These are phyloP conservation scores for Sebastes dallii DNA, from an alignment of 2,797 vertebrate genomes.

Conservation along the genomic window DNA sequence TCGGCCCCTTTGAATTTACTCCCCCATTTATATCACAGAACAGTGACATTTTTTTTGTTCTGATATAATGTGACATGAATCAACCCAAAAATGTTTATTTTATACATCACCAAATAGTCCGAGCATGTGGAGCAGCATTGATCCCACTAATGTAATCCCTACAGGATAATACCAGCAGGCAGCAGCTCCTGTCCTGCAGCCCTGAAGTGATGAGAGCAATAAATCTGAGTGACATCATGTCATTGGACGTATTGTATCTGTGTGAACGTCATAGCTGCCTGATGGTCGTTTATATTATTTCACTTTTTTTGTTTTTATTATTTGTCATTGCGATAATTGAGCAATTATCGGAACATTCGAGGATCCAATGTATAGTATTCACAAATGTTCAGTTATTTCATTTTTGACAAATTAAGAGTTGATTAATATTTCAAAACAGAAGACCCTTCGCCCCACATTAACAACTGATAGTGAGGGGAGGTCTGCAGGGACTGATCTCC, in stretches of 20 bases:
- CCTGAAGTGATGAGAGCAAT: conserved; percentile 18
- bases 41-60: background rate
- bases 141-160: conserved; percentile 20
- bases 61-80: background rate
- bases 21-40: conserved; percentile 41
- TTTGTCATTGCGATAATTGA: background rate
- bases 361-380: background rate
- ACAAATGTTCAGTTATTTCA: background rate
- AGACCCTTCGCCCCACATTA: background rate
- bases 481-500: background rate
- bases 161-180: conserved; percentile 7
- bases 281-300: background rate
- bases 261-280: background rate
- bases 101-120: background rate
- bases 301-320: background rate
- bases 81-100: conserved; percentile 1
- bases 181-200: conserved; percentile 14
- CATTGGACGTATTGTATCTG: conserved; percentile 5
- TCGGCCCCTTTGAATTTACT: background rate
- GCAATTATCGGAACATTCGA: background rate
- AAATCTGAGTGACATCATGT: conserved; percentile 29
- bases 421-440: background rate
- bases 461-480: background rate
- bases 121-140: conserved; percentile 15
- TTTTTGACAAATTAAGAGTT: background rate